These are phyloP conservation scores for Meleagris gallopavo DNA, from an alignment of 2,113 vertebrate species.

Conservation along the genomic window DNA sequence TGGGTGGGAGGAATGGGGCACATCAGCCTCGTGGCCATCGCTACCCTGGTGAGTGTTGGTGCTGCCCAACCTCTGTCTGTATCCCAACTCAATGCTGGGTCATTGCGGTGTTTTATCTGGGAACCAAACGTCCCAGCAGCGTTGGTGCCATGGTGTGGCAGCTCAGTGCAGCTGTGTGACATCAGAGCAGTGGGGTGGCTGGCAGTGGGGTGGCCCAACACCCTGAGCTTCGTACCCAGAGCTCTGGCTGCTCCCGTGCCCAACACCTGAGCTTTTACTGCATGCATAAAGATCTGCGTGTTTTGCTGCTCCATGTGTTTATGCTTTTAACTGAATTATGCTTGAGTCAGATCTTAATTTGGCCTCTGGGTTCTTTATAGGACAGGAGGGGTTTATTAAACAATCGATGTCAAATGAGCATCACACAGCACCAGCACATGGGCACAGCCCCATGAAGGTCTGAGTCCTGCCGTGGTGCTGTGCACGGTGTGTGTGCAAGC, in stretches of 20 bases:
- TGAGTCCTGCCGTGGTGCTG: neutral
- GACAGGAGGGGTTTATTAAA: neutral
- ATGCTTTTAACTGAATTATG: neutral
- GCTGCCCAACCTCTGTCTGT: fast-evolving
- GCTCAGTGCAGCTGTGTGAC: too few species aligned
- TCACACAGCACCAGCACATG: fast-evolving
- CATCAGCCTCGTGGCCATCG: neutral
- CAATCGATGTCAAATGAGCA: neutral
- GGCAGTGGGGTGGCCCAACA: neutral
- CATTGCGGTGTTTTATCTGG: neutral
- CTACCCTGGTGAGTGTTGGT: neutral
- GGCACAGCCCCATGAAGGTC: neutral
- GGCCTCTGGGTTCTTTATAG: neutral
- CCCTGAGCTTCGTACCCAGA: neutral
- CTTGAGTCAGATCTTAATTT: neutral
- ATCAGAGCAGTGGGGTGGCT: too few species aligned
- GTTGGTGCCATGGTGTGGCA: too few species aligned
- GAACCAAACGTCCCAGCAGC: fast-evolving
- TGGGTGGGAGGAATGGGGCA: neutral
- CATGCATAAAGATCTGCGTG: neutral
- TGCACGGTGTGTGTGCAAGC: fast-evolving
- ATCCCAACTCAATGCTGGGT: fast-evolving
- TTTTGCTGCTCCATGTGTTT: neutral
- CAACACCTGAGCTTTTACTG: neutral
- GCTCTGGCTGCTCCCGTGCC: neutral